Evolutionary conservation across 2,113 vertebrate genomes (phyloP), one percentile per base, ranked within the genome.

Genomic region (Sinocyclocheilus maitianheensis): DNA sequence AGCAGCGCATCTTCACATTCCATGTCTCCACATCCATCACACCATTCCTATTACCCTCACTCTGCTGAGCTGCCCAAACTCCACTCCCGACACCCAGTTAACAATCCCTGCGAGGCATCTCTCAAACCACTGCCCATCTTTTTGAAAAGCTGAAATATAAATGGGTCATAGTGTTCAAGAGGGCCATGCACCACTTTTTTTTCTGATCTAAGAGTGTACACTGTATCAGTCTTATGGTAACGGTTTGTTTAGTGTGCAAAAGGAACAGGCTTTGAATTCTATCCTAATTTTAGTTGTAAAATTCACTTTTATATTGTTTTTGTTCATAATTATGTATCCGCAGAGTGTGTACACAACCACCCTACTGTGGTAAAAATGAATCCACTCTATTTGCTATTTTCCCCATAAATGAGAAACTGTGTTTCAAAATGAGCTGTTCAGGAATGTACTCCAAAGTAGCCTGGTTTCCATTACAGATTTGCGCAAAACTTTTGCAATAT

Each of bases 11-110:
- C 77, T 43, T 86, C 84, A 86, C 84, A 86, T 86, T 86, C 84
- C 84, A 71, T 80, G 58, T 40, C 63, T 58, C 76, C 84, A 86
- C 55, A 86, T 80, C 77, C 77, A 81, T 86, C 84, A 86, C 53
- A 40, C 30, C 24, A 20, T 46, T 77, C n/a, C 55, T 30, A 75
- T 48, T 63, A 75, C 83, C 30, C 7, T 40, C 83, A 46, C 34
- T 62, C 83, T 46, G 37, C n/a, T 76, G 71, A 84, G 48, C 72
- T 51, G 30, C 82, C 26, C 67, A 24, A 72, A 58, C 48, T 60
- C 60, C 53, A 74, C 20, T 74, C 82, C 83, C 3, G 5, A 77
- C 72, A 65, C n/a, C 30, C 72, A 53, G 46, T 37, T 82, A 48
- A 82, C 80, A 69, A 51, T 18, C 53, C 58, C 78, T 63, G 34